These are phyloP conservation scores for Brenthis daphne DNA, from an alignment of 2,888 invertebrate species.

Conservation along the genomic window DNA sequence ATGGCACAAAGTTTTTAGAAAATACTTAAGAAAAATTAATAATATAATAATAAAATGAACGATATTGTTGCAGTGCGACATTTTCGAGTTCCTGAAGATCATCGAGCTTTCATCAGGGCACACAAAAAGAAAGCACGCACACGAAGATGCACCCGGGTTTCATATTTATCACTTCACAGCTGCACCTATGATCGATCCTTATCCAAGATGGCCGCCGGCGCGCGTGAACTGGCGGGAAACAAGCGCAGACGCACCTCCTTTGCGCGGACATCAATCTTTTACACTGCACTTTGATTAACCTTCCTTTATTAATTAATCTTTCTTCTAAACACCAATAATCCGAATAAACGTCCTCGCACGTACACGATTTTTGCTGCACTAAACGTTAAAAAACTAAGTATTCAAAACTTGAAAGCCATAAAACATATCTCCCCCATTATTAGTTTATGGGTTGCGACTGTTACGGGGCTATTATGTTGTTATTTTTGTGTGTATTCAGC, in stretches of 20 bases:
- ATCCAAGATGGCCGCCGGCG: constrained; percentile 79
- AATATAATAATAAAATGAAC: constrained; percentile 2
- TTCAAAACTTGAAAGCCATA: constrained; percentile 79
- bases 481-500: constrained; percentile 73
- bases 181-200: constrained; percentile 79
- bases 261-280: constrained; percentile 61
- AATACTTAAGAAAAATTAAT: background rate
- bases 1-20: background rate
- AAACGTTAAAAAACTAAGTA: constrained; percentile 74
- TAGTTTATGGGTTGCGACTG: constrained; percentile 79
- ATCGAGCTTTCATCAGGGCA: constrained; percentile 29
- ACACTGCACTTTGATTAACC: constrained; percentile 27
- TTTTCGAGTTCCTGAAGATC: constrained; percentile 22
- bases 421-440: constrained; percentile 82
- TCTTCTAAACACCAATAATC: constrained; percentile 24
- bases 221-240: constrained; percentile 71
- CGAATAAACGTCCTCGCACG: constrained; percentile 65
- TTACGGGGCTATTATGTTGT: constrained; percentile 75
- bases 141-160: constrained; percentile 53
- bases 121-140: constrained; percentile 55
- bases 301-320: constrained; percentile 30
- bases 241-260: constrained; percentile 71
- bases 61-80: constrained; percentile 27
- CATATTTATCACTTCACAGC: constrained; percentile 77
- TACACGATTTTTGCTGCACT: constrained; percentile 69